Conservation (phyloP, 1,140 invertebrate species). For the Cheumatopsyche charites region DNA sequence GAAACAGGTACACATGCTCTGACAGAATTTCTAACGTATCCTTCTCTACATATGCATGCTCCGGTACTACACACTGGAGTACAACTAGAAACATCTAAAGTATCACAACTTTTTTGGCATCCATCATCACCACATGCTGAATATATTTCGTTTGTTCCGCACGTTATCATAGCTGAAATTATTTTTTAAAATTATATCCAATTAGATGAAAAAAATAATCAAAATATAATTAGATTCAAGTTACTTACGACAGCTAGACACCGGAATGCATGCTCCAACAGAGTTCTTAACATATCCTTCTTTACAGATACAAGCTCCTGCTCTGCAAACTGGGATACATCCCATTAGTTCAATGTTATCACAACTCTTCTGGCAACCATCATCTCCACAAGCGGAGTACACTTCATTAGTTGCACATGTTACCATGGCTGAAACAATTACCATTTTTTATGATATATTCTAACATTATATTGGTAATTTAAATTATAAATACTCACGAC, state of each 20-base stretch:
- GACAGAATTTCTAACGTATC: neutral
- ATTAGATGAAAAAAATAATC: neutral
- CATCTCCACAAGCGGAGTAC: neutral
- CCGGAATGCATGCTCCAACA: neutral
- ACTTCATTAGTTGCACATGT: neutral
- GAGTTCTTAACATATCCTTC: neutral
- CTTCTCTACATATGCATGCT: slow-evolving; percentile 3
- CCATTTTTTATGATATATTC: neutral
- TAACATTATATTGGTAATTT: no score
- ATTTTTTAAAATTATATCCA: neutral
- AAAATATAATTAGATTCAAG: no score
- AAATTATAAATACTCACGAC: neutral
- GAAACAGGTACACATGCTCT: neutral
- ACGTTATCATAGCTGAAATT: neutral
- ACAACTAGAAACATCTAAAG: neutral
- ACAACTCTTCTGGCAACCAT: neutral
- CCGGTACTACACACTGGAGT: neutral
- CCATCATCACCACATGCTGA: neutral
- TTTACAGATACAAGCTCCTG: neutral
- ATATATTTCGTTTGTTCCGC: neutral
- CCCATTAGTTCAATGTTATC: neutral
- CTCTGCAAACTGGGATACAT: neutral
- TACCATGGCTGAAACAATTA: neutral
- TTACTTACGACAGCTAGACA: neutral
- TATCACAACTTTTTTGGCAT: neutral